These are phyloP conservation scores for Forbesichthys papilliferus DNA, from an alignment of 2,113 vertebrate species.

Conservation along the genomic window DNA sequence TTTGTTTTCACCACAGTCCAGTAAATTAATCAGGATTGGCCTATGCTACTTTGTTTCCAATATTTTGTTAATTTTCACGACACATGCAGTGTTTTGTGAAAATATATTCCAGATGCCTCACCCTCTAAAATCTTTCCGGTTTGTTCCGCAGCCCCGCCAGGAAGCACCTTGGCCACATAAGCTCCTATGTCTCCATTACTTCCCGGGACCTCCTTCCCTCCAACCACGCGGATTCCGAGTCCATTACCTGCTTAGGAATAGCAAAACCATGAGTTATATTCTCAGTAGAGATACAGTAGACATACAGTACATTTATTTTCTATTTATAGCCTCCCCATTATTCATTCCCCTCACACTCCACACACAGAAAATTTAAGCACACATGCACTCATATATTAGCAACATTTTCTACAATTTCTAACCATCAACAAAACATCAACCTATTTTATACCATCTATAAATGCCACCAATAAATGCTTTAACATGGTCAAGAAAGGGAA, in stretches of 20 bases:
- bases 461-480: slow-evolving; percentile 1
- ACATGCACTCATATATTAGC: neutral
- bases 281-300: neutral
- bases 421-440: neutral
- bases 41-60: too few relatives aligned
- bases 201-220: slow-evolving; percentile 95
- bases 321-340: neutral
- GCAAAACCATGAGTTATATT: neutral
- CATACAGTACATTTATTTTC: neutral
- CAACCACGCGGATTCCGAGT: slow-evolving; percentile 92
- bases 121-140: slow-evolving; percentile 93
- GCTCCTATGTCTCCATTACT: slow-evolving; percentile 91
- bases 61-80: neutral
- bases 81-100: neutral
- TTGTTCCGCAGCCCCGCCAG: slow-evolving; percentile 93
- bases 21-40: too few relatives aligned
- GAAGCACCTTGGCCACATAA: slow-evolving; percentile 94
- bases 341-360: neutral
- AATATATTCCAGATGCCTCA: slow-evolving; percentile 60
- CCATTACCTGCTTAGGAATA: slow-evolving; percentile 84
- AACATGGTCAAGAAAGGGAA: neutral
- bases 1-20: too few relatives aligned
- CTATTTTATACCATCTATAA: neutral
- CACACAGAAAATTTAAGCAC: neutral
- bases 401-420: neutral